A percentile compares a stretch with the other conserved stretches of the same genome.
These are phyloP conservation scores for Passer montanus DNA, from an alignment of 2,113 vertebrate genomes.

Conservation along the genomic window DNA sequence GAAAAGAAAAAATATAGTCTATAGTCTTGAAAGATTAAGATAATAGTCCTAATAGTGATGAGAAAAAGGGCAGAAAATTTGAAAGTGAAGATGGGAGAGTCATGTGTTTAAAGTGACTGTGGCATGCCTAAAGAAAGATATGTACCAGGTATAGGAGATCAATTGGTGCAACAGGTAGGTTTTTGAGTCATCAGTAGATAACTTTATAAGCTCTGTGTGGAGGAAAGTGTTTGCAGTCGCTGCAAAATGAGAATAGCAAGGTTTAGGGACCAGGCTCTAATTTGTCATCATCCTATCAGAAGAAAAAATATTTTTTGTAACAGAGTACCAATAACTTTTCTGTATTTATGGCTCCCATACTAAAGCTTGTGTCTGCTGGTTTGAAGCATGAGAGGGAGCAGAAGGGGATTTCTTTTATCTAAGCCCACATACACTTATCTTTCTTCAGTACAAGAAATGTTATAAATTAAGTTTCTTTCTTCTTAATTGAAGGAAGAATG, in stretches of 20 bases:
- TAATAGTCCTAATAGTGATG: background rate
- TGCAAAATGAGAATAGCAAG: background rate
- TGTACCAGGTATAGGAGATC: background rate
- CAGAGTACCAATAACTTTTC: conserved; percentile 22
- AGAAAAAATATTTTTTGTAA: conserved; percentile 55
- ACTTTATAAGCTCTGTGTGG: background rate
- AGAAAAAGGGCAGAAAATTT: background rate
- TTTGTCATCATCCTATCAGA: conserved; percentile 70
- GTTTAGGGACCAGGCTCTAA: background rate
- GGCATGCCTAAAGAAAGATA: background rate
- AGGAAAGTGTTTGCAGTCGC: background rate
- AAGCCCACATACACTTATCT: background rate
- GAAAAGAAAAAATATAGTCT: background rate
- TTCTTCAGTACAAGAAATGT: conserved; percentile 21
- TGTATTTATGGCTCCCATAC: conserved; percentile 42
- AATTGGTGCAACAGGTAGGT: background rate
- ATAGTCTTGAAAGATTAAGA: background rate
- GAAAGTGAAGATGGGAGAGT: background rate
- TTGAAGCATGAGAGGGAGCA: conserved; percentile 44
- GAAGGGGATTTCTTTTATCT: conserved; percentile 34
- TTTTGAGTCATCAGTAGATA: background rate
- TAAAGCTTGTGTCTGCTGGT: conserved; percentile 15
- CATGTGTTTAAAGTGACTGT: background rate
- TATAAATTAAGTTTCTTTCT: background rate
- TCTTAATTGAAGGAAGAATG: background rate